Percentiles rank a stretch among this genome's conserved stretches.
These are phyloP conservation scores for Hybos culiciformis DNA, from an alignment of 2,888 invertebrate species.

Conservation along the genomic window DNA sequence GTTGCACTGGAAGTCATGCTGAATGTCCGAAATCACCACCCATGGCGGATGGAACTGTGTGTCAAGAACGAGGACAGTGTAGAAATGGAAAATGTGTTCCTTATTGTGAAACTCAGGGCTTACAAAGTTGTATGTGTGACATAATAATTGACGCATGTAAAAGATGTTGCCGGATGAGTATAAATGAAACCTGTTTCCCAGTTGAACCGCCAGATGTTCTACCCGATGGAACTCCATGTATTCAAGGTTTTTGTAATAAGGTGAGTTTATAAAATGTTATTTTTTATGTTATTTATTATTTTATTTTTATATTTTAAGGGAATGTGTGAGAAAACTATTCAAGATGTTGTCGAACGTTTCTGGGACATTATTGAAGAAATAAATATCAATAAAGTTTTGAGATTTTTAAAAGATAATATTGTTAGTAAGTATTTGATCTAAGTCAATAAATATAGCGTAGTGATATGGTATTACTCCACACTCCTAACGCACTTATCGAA, in stretches of 20 bases:
- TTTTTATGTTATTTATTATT: neutral
- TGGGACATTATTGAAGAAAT: constrained; percentile 97
- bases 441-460: neutral
- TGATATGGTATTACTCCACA: neutral
- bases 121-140: constrained; percentile 95
- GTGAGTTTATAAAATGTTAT: constrained; percentile 34
- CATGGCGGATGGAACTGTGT: constrained; percentile 51
- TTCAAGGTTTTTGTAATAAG: constrained; percentile 93
- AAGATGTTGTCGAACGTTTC: constrained; percentile 89
- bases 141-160: constrained; percentile 85
- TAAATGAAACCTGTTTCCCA: constrained; percentile 85
- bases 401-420: constrained; percentile 82
- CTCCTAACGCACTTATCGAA: neutral
- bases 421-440: constrained; percentile 50
- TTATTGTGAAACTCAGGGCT: constrained; percentile 84
- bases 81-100: constrained; percentile 83
- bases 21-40: constrained; percentile 79
- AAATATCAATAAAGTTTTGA: constrained; percentile 80
- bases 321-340: constrained; percentile 83
- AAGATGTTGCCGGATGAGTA: constrained; percentile 75
- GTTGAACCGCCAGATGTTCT: constrained; percentile 78
- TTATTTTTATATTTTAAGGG: constrained; percentile 45
- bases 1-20: constrained; percentile 68
- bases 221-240: constrained; percentile 88
- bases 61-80: constrained; percentile 85